Evolutionary conservation across 2,113 vertebrate genomes (phyloP).

Genomic region (Corythornis vintsioides): DNA sequence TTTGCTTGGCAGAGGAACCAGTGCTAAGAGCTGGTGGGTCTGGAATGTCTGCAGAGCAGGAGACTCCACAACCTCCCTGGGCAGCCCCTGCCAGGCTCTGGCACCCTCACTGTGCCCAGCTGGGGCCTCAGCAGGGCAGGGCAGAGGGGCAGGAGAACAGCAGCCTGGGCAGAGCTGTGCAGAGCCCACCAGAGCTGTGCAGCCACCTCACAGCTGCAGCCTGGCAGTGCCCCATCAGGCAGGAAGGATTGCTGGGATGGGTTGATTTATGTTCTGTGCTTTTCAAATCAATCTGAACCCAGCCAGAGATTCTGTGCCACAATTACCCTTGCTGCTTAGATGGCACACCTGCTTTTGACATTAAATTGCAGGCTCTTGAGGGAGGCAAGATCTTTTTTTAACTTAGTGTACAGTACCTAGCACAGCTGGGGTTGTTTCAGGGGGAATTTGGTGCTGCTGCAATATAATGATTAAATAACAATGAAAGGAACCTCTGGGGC

Average conservation of each 20-base stretch:
- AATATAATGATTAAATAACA: constrained; percentile 37
- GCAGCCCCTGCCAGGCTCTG: too few relatives aligned
- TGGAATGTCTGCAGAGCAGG: too few relatives aligned
- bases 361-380: background rate
- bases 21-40: too few relatives aligned
- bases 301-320: background rate
- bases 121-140: too few relatives aligned
- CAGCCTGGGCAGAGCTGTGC: background rate
- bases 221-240: background rate
- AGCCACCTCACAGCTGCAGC: background rate
- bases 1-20: too few relatives aligned
- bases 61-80: too few relatives aligned
- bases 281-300: background rate
- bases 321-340: background rate
- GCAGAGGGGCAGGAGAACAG: too few relatives aligned
- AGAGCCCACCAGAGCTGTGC: background rate
- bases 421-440: background rate
- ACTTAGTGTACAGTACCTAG: background rate
- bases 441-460: constrained; percentile 11
- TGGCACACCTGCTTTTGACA: background rate
- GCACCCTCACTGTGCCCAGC: too few relatives aligned
- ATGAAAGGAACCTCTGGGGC: constrained; percentile 1
- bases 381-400: background rate
- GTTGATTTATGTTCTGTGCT: background rate
- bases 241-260: background rate